Percentiles rank a stretch among this genome's conserved stretches.
Evolutionary conservation across 2,113 vertebrate genomes (phyloP).

Genomic region (Nannospalax galili): DNA sequence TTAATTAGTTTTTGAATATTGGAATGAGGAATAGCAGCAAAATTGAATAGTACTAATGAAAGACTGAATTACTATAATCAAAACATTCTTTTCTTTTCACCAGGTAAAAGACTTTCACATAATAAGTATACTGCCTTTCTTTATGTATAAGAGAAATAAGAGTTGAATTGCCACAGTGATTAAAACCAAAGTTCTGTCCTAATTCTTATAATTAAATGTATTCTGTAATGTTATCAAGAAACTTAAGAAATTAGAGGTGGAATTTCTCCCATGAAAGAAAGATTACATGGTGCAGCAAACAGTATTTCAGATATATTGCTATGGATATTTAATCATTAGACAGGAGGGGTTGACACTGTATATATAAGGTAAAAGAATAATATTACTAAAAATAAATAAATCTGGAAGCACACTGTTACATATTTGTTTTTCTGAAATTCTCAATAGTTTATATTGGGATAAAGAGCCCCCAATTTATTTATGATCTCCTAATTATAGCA

Average conservation of each 20-base stretch:
- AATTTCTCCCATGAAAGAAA: constrained; percentile 40
- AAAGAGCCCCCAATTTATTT: neutral
- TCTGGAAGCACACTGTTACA: neutral
- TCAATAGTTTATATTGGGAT: neutral
- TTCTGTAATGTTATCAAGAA: constrained; percentile 43
- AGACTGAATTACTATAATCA: constrained; percentile 69
- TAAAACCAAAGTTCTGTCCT: constrained; percentile 54
- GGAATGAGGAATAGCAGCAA: constrained; percentile 39
- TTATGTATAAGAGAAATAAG: constrained; percentile 66
- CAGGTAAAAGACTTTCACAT: constrained; percentile 55
- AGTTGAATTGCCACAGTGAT: constrained; percentile 45
- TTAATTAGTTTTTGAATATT: constrained; percentile 68
- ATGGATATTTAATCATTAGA: constrained; percentile 39
- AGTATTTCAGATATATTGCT: neutral
- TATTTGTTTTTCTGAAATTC: constrained; percentile 1
- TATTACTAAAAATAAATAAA: constrained; percentile 40
- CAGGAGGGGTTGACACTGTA: neutral
- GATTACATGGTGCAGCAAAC: neutral
- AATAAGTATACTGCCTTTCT: constrained; percentile 69
- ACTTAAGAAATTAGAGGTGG: constrained; percentile 45
- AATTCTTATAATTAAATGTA: constrained; percentile 68
- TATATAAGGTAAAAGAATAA: constrained; percentile 36
- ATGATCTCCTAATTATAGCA: constrained; percentile 11
- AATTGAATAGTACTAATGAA: constrained; percentile 71
- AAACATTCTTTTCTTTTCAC: constrained; percentile 65